A percentile compares a stretch with the other conserved stretches of the same genome.
Evolutionary conservation across 2,888 invertebrate genomes (phyloP).

Genomic region (Drosophila robusta): DNA sequence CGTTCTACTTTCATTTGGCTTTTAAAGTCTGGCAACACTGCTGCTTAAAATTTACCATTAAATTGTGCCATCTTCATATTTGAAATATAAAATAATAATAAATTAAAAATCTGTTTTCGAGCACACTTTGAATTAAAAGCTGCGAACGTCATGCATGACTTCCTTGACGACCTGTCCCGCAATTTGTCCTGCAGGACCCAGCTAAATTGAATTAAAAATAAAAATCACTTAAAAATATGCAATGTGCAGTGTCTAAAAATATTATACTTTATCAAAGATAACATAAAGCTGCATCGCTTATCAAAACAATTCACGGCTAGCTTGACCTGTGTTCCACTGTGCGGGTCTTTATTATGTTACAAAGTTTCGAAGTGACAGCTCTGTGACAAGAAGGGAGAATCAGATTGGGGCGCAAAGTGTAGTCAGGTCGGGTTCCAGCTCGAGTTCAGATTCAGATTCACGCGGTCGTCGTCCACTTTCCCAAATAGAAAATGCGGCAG

Average conservation of each 20-base stretch:
- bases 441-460: slow-evolving; percentile 32
- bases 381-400: slow-evolving; percentile 23
- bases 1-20: no score
- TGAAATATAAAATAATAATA: no score
- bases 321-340: slow-evolving; percentile 36
- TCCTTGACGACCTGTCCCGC: not conserved
- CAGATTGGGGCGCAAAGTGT: slow-evolving; percentile 38
- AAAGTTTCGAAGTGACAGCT: slow-evolving; percentile 40
- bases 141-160: not conserved
- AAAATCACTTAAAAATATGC: not conserved
- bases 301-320: slow-evolving; percentile 28
- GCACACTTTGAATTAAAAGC: no score
- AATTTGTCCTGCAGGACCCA: not conserved
- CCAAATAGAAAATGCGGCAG: slow-evolving; percentile 39
- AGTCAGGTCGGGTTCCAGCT: slow-evolving; percentile 17
- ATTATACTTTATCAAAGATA: slow-evolving; percentile 22
- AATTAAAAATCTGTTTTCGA: no score
- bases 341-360: slow-evolving; percentile 32
- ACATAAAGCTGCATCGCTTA: slow-evolving; percentile 1
- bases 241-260: not conserved
- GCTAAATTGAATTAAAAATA: no score
- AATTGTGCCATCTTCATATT: no score
- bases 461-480: slow-evolving; percentile 46
- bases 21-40: no score
- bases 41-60: no score